phyloP scores from a whole-genome alignment of 2,797 vertebrate genomes.

The Coluber constrictor region DNA sequence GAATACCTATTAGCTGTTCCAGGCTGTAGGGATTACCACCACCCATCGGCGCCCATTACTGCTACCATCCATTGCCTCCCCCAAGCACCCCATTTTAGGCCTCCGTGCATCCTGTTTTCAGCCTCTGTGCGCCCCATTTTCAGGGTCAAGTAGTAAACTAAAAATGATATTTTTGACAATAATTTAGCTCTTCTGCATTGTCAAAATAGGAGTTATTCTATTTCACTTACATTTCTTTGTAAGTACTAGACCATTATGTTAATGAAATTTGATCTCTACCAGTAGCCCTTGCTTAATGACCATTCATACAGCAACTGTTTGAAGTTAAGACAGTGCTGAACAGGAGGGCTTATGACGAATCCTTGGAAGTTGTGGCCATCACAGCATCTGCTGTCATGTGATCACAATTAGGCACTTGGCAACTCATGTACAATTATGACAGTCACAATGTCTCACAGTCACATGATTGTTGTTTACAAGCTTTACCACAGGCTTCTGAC shows the following conservation, averaged over 20 bases:
- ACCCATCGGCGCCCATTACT: too few species aligned
- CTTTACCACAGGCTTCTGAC: neutral
- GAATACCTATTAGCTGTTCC: too few species aligned
- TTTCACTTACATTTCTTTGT: neutral
- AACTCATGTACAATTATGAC: neutral
- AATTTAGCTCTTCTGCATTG: neutral
- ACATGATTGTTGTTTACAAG: neutral
- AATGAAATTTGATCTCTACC: neutral
- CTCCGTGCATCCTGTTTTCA: too few species aligned
- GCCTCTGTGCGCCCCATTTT: too few species aligned
- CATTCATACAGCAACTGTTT: neutral
- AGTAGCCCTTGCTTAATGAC: neutral
- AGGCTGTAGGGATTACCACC: too few species aligned
- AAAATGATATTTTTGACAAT: neutral
- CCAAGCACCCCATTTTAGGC: too few species aligned
- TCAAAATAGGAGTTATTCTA: neutral
- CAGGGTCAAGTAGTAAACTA: neutral
- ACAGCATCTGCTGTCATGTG: neutral
- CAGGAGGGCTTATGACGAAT: neutral
- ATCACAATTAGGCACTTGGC: neutral
- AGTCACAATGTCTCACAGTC: neutral
- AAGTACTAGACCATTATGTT: neutral
- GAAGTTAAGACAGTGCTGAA: neutral
- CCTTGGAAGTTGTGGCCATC: neutral
- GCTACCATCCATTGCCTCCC: too few species aligned